Conservation (phyloP, 2,113 vertebrate genomes). For the Thunnus thynnus region DNA sequence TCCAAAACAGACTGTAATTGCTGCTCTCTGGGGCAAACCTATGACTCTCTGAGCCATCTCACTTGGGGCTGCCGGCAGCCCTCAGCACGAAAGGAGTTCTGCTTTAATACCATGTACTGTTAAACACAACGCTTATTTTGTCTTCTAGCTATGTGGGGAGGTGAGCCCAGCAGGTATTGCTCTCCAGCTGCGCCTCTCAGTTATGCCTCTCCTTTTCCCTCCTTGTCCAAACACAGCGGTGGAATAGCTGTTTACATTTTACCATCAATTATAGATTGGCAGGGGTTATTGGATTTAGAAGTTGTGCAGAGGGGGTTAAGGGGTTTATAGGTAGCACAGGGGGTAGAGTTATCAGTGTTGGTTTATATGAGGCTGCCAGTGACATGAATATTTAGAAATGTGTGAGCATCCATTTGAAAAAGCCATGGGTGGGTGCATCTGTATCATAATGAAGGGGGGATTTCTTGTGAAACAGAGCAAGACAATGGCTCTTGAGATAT, state of each 20-base stretch:
- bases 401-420: slow-evolving; percentile 63
- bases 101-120: slow-evolving; percentile 41
- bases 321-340: slow-evolving; percentile 33
- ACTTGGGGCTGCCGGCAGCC: slow-evolving; percentile 8
- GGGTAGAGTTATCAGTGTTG: slow-evolving; percentile 3
- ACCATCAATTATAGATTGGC: slow-evolving; percentile 49
- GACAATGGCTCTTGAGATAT: slow-evolving; percentile 25
- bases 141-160: slow-evolving; percentile 14
- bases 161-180: slow-evolving; percentile 10
- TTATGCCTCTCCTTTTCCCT: slow-evolving; percentile 9
- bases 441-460: slow-evolving; percentile 39
- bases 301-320: slow-evolving; percentile 35
- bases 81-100: slow-evolving; percentile 11
- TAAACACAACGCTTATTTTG: slow-evolving; percentile 54
- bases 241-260: slow-evolving; percentile 57
- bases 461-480: slow-evolving; percentile 49
- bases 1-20: slow-evolving; percentile 47
- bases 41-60: slow-evolving; percentile 34
- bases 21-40: slow-evolving; percentile 29
- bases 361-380: slow-evolving; percentile 38
- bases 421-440: slow-evolving; percentile 26
- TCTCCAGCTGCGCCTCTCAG: slow-evolving; percentile 22
- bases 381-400: slow-evolving; percentile 70
- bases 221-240: slow-evolving; percentile 17
- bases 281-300: slow-evolving; percentile 61